These are phyloP conservation scores for Musca domestica DNA, from an alignment of 1,140 invertebrate genomes.

Conservation along the genomic window DNA sequence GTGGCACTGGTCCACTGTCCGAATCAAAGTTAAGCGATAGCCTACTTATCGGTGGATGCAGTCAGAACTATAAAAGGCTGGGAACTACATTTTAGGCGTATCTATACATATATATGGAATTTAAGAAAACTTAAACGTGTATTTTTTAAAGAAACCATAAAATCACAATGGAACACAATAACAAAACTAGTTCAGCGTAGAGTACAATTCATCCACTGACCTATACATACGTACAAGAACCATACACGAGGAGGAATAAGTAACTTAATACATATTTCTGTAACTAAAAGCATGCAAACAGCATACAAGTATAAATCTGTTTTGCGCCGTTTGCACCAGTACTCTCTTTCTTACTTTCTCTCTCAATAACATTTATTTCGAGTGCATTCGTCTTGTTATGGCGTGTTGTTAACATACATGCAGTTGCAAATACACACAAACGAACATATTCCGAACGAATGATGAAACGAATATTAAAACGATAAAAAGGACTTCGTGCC, in stretches of 20 bases:
- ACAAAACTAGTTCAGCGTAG: background rate
- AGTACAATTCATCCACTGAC: background rate
- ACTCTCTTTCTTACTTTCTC: background rate
- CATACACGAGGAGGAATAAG: background rate
- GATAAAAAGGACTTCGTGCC: slow-evolving; percentile 26
- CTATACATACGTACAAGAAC: background rate
- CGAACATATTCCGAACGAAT: background rate
- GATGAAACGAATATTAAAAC: background rate
- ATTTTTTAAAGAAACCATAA: no score
- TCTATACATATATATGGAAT: no score
- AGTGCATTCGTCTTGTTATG: background rate
- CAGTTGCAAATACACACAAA: background rate
- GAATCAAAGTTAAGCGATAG: background rate
- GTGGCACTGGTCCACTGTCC: background rate
- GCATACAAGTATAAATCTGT: no score
- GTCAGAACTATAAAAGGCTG: no score
- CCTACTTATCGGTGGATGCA: background rate
- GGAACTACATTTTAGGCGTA: background rate
- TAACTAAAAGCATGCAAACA: no score
- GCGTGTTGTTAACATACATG: background rate
- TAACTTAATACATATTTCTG: no score
- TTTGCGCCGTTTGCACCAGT: no score
- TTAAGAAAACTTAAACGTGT: no score
- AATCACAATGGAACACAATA: no score
- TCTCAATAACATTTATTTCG: background rate